Evolutionary conservation across 2,797 vertebrate genomes (phyloP), one percentile per base, ranked within the genome.

Genomic region (Propithecus deckenii): DNA sequence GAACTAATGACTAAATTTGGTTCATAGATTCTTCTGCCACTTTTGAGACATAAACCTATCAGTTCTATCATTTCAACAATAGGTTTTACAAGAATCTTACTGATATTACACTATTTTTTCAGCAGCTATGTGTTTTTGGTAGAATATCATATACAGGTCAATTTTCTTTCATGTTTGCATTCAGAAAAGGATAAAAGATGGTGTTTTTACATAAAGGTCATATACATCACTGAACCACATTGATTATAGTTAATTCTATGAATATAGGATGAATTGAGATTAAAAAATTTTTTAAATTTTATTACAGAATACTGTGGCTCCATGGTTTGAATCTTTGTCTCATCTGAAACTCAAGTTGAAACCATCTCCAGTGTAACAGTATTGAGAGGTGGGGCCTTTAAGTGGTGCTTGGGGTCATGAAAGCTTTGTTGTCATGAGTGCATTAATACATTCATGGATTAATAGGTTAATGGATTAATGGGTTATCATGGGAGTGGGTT

Each of bases 111-210:
- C 9, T 57, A 30, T 61, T 89, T 87, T 87, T 87, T 71, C 13
- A 81, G 7, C 85, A 96, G 35, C 3, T 91, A 50, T 80, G 32
- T 43, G 28, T 97, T 91, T 79, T 25, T 74, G 38, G 25, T 43
- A 55, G 32, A 78, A 55, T 88, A 90, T 75, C 13, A 96, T 61
- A 95, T 95, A 59, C 41, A 94, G 75, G 20, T 88, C 15, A 28
- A 5, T 89, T 93, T 94, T 72, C 57, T 50, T 89, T 94, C 38
- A 57, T 61, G 25, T 90, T 97, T 78, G 50, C 41, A 91, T 86
- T 96, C 46, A 59, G 55, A 81, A 96, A 96, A 59, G 12, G 85
- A 78, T 78, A 90, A 61, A 59, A 81, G 1, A 81, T 59, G 15
- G 22, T 50, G 9, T n/a, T 97, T 96, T 91, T 81, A 43, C 18